Base-by-base conservation (phyloP, 2,113 vertebrate species). In the Toxostoma redivivum region DNA sequence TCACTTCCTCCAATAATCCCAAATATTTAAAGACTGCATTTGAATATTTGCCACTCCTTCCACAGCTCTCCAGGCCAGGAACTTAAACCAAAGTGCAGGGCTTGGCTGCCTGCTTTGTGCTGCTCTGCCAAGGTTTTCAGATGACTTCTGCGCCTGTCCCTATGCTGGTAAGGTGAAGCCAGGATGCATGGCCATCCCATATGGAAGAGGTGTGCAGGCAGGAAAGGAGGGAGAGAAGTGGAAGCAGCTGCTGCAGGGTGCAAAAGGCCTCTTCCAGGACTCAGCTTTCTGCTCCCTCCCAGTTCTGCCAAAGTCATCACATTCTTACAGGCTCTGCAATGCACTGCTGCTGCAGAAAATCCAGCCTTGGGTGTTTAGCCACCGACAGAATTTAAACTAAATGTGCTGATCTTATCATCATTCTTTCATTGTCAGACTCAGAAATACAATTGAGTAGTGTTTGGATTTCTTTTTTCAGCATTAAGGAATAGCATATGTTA, bases 101-200 rank as follows among this genome's bases (percentile, higher is more conserved):
- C 33, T 83, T 90, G 94, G 87, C 90, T 4, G 3, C 0, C 2
- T 58, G 42, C 20, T 79, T 60, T 33, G 22, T 1, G 2, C 22
- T 79, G n/a, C 53, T 23, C 45, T 31, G 45, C 53, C 90, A 73
- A 38, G 40, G 42, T 25, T 69, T 22, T 22, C 40, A 62, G 71
- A 81, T 57, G 28, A 72, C 12, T 90, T 38, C 44, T 25, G n/a
- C 9, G 47, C 31, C 27, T 74, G 27, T 24, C 21, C 54, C 20
- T 0, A 0, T 37, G 5, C 17, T 0, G 0, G 23, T 0, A 8
- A 88, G 31, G 27, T 0, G 3, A 79, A 60, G 16, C 40, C 73
- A 42, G 15, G 15, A 28, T 4, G 3, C 1, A 1, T 30, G 18
- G 12, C 35, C 4, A 7, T 48, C 40, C 53, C 30, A 1, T 23